A percentile compares a stretch with the other conserved stretches of the same genome.
phyloP scores from a whole-genome alignment of 2,797 vertebrate genomes.

The Apodemus agrarius region DNA sequence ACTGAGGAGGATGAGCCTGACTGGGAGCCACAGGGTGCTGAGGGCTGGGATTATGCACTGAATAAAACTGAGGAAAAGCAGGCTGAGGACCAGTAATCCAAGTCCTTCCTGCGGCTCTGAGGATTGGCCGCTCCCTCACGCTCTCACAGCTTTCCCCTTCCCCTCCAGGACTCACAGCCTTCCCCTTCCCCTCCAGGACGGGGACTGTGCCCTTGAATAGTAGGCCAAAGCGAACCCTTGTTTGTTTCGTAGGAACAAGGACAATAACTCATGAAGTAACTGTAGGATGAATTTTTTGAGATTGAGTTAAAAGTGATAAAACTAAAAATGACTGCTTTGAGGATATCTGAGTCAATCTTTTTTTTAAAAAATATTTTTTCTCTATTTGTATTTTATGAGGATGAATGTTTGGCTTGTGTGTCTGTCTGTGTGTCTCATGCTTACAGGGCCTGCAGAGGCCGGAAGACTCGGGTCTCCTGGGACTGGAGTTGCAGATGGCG shows the following conservation, averaged over 20 bases:
- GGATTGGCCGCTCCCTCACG: not conserved
- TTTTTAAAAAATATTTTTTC: not conserved
- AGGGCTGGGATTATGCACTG: not conserved
- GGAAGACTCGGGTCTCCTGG: not conserved
- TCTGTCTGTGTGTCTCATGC: not conserved
- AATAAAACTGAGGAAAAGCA: not conserved
- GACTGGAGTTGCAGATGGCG: not conserved
- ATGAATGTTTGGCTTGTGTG: not conserved
- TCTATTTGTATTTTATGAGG: not conserved
- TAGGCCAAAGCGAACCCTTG: not conserved
- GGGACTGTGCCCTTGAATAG: not conserved
- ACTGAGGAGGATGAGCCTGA: not conserved
- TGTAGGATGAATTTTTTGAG: not conserved
- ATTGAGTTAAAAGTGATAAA: constrained; percentile 23
- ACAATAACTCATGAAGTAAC: not conserved
- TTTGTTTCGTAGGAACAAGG: not conserved
- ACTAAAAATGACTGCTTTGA: not conserved
- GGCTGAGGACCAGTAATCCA: not conserved
- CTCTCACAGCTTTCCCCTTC: not conserved
- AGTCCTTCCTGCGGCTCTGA: not conserved
- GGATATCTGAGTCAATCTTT: not conserved
- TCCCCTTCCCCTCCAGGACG: not conserved
- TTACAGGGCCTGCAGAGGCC: not conserved
- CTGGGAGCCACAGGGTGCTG: not conserved
- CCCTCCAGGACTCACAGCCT: not conserved